These are phyloP conservation scores for Heteropelma amictum DNA, from an alignment of 2,888 invertebrate species.

Conservation along the genomic window DNA sequence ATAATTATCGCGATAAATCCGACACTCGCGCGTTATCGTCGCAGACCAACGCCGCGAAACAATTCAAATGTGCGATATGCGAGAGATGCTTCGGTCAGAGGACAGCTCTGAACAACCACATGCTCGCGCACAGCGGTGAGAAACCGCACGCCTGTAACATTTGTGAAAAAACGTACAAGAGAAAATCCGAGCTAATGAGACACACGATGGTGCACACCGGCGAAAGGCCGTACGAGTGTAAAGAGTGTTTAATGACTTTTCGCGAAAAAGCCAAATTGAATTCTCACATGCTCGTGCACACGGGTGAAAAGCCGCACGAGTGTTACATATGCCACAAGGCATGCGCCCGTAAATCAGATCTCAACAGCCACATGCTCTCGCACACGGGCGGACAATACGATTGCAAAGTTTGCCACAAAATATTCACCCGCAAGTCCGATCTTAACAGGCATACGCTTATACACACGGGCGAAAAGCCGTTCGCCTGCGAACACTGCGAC, in stretches of 20 bases:
- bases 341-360: slow-evolving; percentile 74
- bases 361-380: slow-evolving; percentile 74
- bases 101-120: slow-evolving; percentile 73
- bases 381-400: slow-evolving; percentile 76
- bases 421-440: slow-evolving; percentile 74
- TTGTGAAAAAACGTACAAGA: slow-evolving; percentile 74
- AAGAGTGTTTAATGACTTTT: slow-evolving; percentile 75
- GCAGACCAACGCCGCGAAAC: slow-evolving; percentile 59
- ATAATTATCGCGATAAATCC: slow-evolving; percentile 67
- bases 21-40: slow-evolving; percentile 48
- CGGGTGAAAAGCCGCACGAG: slow-evolving; percentile 74
- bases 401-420: slow-evolving; percentile 74
- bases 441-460: slow-evolving; percentile 73
- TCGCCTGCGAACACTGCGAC: slow-evolving; percentile 71
- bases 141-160: slow-evolving; percentile 74
- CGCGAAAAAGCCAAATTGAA: slow-evolving; percentile 74
- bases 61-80: slow-evolving; percentile 72
- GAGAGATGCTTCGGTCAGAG: slow-evolving; percentile 71
- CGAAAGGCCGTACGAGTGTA: slow-evolving; percentile 74
- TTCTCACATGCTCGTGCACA: slow-evolving; percentile 75
- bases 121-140: slow-evolving; percentile 73
- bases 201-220: slow-evolving; percentile 75
- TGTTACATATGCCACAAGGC: slow-evolving; percentile 75
- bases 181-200: slow-evolving; percentile 73
- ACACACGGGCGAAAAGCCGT: slow-evolving; percentile 74